Conservation (phyloP, 2,113 vertebrate genomes). For the Nothocercus nigrocapillus region DNA sequence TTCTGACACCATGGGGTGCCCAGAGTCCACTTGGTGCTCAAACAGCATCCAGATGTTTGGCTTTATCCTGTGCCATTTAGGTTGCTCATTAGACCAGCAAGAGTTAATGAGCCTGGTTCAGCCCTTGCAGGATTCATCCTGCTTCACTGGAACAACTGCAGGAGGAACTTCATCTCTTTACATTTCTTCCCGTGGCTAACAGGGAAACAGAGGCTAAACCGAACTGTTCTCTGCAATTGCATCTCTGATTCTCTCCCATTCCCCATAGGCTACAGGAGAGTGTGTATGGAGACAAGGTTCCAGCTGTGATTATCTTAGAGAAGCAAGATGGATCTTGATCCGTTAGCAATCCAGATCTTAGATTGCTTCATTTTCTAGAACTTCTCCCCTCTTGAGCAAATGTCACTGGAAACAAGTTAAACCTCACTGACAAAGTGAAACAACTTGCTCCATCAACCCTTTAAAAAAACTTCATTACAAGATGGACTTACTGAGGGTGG, state of each 20-base stretch:
- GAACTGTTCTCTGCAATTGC: neutral
- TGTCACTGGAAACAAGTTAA: neutral
- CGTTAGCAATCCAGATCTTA: neutral
- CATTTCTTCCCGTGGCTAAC: neutral
- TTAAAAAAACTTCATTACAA: neutral
- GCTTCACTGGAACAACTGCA: neutral
- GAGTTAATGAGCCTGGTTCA: neutral
- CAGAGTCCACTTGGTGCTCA: neutral
- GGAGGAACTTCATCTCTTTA: neutral
- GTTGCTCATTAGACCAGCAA: neutral
- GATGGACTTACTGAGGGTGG: neutral
- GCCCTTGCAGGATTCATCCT: neutral
- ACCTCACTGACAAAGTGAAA: neutral
- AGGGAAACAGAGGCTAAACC: neutral
- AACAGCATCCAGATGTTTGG: neutral
- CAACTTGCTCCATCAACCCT: neutral
- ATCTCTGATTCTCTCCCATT: neutral
- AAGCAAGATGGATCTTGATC: neutral
- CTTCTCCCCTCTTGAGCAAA: neutral
- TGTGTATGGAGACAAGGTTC: neutral
- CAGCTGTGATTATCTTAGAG: neutral
- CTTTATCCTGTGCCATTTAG: neutral
- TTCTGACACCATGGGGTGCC: neutral
- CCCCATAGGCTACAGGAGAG: neutral
- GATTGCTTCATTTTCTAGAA: neutral